Percentiles rank a stretch among this genome's conserved stretches.
Evolutionary conservation across 2,113 vertebrate species (phyloP).

Genomic region (Okapia johnstoni): DNA sequence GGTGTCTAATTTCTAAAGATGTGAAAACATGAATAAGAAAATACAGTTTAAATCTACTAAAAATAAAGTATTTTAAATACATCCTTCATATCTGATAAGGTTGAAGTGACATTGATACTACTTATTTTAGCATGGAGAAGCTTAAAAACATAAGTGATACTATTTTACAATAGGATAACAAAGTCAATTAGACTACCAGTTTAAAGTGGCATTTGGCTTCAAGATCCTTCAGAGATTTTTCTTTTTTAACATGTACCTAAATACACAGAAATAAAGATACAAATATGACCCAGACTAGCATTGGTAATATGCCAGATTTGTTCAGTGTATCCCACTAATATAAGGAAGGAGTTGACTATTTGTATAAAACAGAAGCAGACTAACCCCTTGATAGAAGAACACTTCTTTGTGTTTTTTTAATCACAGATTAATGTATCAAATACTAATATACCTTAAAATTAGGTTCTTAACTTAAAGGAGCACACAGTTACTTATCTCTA

Average conservation of each 20-base stretch:
- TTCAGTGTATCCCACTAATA: neutral
- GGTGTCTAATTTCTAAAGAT: constrained; percentile 52
- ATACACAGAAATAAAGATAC: neutral
- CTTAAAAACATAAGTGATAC: neutral
- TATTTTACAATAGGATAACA: neutral
- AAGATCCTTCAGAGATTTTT: neutral
- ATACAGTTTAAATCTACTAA: neutral
- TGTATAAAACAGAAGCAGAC: neutral
- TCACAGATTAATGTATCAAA: neutral
- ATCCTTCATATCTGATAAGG: neutral
- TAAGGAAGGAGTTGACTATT: neutral
- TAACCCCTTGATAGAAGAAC: neutral
- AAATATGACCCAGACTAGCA: neutral
- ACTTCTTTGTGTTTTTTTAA: neutral
- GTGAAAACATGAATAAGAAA: neutral
- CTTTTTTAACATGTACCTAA: neutral
- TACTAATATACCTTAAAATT: neutral
- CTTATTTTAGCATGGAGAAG: neutral
- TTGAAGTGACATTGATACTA: neutral
- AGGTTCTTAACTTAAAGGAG: neutral
- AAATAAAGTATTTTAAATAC: neutral
- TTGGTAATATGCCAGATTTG: neutral
- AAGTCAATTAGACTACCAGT: neutral
- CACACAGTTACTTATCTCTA: neutral
- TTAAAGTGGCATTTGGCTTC: neutral